phyloP scores from a whole-genome alignment of 23 tunicate species.

The Phallusia fumigata region DNA sequence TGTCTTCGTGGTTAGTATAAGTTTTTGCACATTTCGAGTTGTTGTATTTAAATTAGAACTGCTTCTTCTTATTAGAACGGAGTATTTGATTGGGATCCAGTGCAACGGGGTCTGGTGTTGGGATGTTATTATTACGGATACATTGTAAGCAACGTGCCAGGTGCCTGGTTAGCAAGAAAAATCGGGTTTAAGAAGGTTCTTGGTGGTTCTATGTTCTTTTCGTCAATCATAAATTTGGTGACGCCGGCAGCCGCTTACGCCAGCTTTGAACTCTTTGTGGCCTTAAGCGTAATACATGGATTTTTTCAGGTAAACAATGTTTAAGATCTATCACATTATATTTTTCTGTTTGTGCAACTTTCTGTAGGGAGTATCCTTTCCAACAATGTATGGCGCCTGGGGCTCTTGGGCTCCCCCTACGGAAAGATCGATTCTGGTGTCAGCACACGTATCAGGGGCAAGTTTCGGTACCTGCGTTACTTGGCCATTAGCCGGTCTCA shows the following conservation, averaged over 20 bases:
- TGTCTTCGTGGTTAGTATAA: too few relatives aligned
- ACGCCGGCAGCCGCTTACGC: constrained; percentile 59
- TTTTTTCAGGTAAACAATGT: constrained; percentile 52
- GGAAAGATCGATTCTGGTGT: constrained; percentile 63
- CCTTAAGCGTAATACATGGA: constrained; percentile 67
- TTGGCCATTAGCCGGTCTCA: constrained; percentile 60
- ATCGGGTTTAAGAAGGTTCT: constrained; percentile 63
- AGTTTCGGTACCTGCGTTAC: constrained; percentile 74
- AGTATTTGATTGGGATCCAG: constrained; percentile 51
- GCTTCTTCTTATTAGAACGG: constrained; percentile 60
- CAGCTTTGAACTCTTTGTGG: constrained; percentile 62
- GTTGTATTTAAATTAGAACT: too few relatives aligned
- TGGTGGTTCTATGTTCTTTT: constrained; percentile 65
- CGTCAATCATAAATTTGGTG: constrained; percentile 46
- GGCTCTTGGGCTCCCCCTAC: constrained; percentile 75
- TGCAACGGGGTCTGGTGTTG: constrained; percentile 41
- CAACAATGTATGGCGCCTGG: constrained; percentile 81
- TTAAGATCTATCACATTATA: background rate
- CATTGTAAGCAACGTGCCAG: constrained; percentile 69
- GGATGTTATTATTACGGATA: constrained; percentile 80
- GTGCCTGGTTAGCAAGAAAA: constrained; percentile 78
- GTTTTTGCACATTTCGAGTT: too few relatives aligned
- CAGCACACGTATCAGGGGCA: constrained; percentile 58
- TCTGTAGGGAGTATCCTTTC: constrained; percentile 66
- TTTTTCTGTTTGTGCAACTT: too few relatives aligned